Evolutionary conservation across 2,888 invertebrate species (phyloP), one percentile per base, ranked within the genome.

Genomic region (Graphium colonna): DNA sequence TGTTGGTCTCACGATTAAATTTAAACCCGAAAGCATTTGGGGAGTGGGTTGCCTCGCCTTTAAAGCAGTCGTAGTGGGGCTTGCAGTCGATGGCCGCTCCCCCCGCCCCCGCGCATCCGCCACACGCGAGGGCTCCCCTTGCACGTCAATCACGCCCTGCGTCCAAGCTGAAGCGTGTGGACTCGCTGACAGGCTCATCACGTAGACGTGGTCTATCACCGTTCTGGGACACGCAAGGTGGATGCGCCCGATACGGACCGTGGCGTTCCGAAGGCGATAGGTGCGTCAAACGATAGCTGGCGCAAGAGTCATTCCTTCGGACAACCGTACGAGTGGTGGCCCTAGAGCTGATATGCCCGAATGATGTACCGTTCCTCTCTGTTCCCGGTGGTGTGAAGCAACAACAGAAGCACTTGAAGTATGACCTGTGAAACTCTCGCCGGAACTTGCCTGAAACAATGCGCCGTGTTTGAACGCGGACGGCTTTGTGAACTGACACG

Each of bases 391-490:
- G 57, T 4, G 71, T 60, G 38, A 68, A 73, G 51, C 87, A 87
- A 64, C 89, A 87, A 65, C 91, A 90, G 59, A 91, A 79, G 60
- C 93, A 93, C 68, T 92, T 92, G 75, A 92, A 93, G 77, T 94
- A 92, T 0, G 93, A 93, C 61, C 93, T 91, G 63, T 92, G 92
- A 75, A 94, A 94, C 71, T 94, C 94, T 59, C 92, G 91, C 7
- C 94, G 92, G 75, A 94, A 94, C 86, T 94, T 94, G 55, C 94
- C 94, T 94, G 91, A 7, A 91, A 91, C 84, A 86, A 66, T 38
- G 36, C 36, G 13, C 5, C 36, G 10, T 31, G 9, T 31, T 7
- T 31, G 31, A 31, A 31, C 31, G 39, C 15, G 16, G n/a, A 12
- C 4, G 12, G 16, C 21, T 21, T 3, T 36, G 36, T 12, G 28